Base-by-base conservation (phyloP, 2,888 invertebrate species). In the Cryptocheilus praepositus region DNA sequence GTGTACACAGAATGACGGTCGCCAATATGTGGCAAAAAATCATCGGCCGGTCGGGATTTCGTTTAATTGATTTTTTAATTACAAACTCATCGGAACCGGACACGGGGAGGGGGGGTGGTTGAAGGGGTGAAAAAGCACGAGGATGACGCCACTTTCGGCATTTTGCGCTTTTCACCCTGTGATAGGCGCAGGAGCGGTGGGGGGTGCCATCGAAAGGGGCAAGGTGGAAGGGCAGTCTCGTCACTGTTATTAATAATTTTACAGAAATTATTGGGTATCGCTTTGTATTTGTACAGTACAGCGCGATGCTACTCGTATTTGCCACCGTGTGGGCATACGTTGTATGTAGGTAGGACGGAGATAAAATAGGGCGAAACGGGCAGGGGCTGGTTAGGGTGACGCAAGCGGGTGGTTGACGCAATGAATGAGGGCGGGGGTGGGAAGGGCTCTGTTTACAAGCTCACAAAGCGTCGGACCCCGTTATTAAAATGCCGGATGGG, bases 21-120 rank as follows among this genome's bases (percentile, higher is more conserved):
- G 64, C 13, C 62, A 61, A 69, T 70, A 68, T 61, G 45, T 15
- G 56, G 43, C 63, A 77, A 78, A 80, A 77, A 81, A 73, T 81
- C 76, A 79, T 73, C 77, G 70, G 72, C 71, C 76, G 75, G 71
- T 71, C 67, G 75, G 75, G 76, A 82, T 77, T 78, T 75, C 79
- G 80, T 80, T 83, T 81, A 82, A 81, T 83, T 81, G 80, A 83
- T 83, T 83, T 83, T 83, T 80, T 82, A 81, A 79, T 80, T 77
- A 75, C 78, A 79, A 81, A 77, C 79, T 76, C 82, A 77, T 78
- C 77, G 76, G 79, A 71, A 74, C 67, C 70, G 69, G 61, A 67
- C 64, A 57, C 59, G 52, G 46, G 49, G 25, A 0, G 36, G 25
- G 7, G 4, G 22, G 53, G 22, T 11, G 7, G 18, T 13, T 4